A percentile compares a stretch with the other conserved stretches of the same genome.
These are phyloP conservation scores for Artemia sinica DNA, from an alignment of 2,888 invertebrate species.

Conservation along the genomic window DNA sequence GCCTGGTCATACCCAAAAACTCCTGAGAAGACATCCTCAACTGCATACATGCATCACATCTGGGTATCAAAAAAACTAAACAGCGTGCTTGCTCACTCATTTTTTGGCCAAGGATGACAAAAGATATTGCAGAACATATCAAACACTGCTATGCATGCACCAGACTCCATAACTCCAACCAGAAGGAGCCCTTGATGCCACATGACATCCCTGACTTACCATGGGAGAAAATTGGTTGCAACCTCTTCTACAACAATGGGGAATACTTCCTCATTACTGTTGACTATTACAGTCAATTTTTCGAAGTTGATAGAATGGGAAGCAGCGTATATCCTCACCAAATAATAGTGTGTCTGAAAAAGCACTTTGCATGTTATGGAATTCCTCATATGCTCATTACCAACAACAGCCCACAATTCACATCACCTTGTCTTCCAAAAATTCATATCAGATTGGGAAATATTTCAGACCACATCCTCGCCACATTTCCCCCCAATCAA, in stretches of 20 bases:
- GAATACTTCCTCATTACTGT: not conserved
- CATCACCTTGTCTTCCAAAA: not conserved
- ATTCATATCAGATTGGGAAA: not conserved
- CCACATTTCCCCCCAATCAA: too few species aligned
- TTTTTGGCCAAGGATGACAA: not conserved
- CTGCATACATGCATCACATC: not conserved
- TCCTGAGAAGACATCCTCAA: not conserved
- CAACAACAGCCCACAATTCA: not conserved
- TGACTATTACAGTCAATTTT: not conserved
- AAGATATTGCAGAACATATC: too few species aligned
- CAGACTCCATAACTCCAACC: too few species aligned
- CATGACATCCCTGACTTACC: too few species aligned
- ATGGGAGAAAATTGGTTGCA: too few species aligned
- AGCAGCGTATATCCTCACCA: not conserved
- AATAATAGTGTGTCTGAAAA: not conserved
- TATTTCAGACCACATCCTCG: too few species aligned
- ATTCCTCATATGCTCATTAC: conserved; percentile 3
- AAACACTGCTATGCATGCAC: too few species aligned
- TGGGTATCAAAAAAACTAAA: not conserved
- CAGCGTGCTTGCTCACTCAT: not conserved
- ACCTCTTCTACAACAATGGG: not conserved
- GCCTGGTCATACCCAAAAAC: not conserved
- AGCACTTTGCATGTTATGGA: not conserved
- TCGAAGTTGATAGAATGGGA: not conserved
- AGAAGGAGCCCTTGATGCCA: too few species aligned